Conservation (phyloP, 2,113 vertebrate species). For the Channa maculata region DNA sequence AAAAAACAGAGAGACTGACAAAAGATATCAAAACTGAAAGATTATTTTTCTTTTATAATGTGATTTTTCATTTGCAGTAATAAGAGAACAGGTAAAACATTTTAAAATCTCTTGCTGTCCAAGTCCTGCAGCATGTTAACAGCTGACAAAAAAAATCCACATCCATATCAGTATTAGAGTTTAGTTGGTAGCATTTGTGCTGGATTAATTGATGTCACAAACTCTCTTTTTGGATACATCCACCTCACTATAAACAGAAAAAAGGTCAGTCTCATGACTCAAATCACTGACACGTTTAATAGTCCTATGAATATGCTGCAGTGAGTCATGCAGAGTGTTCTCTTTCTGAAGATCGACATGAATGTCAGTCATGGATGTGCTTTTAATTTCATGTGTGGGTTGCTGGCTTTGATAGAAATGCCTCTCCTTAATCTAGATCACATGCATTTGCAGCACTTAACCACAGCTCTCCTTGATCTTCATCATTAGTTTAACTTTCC, state of each 20-base stretch:
- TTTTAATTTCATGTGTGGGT: conserved; percentile 1
- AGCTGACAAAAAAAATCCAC: neutral
- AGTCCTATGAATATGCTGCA: conserved; percentile 23
- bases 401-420: neutral
- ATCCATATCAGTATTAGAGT: conserved; percentile 6
- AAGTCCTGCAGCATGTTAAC: conserved; percentile 20
- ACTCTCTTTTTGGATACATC: conserved; percentile 21
- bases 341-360: neutral
- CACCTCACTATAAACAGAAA: conserved; percentile 30
- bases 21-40: conserved; percentile 22
- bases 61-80: conserved; percentile 18
- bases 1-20: conserved; percentile 19
- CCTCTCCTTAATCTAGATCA: neutral
- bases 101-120: conserved; percentile 23
- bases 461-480: neutral
- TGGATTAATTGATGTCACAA: conserved; percentile 35
- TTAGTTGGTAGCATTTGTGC: conserved; percentile 4
- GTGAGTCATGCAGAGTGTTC: conserved; percentile 30
- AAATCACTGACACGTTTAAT: conserved; percentile 40
- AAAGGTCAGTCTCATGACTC: conserved; percentile 65
- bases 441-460: neutral
- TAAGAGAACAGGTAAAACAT: conserved; percentile 5
- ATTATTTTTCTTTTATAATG: conserved; percentile 19
- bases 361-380: neutral
- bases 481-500: conserved; percentile 24